Percentiles rank a stretch among this genome's conserved stretches.
These are phyloP conservation scores for Drosophila repleta DNA, from an alignment of 1,140 invertebrate species.

Conservation along the genomic window DNA sequence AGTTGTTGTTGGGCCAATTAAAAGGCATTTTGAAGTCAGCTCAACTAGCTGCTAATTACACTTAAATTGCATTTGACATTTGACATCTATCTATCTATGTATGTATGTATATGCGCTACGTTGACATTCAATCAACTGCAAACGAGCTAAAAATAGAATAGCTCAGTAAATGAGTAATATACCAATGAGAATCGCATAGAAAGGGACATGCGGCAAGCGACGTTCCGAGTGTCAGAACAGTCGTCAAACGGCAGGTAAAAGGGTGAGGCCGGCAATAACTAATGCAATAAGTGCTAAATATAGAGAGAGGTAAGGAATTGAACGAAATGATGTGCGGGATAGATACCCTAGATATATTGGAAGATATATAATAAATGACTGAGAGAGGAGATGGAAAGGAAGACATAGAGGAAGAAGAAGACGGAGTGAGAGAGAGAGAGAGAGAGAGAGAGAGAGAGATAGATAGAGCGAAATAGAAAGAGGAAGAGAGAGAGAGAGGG, in stretches of 20 bases:
- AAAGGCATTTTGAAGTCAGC: slow-evolving; percentile 36
- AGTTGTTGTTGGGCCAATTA: slow-evolving; percentile 21
- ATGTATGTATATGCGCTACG: slow-evolving; percentile 15
- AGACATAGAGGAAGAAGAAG: neutral
- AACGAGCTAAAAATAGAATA: slow-evolving; percentile 42
- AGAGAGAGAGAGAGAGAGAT: neutral
- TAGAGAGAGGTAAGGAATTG: neutral
- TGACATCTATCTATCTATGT: slow-evolving; percentile 23
- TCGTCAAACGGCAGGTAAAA: neutral
- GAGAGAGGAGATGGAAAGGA: neutral
- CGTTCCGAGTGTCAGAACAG: neutral
- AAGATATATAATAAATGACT: too few relatives aligned
- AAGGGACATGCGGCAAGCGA: neutral
- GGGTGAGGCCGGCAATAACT: neutral
- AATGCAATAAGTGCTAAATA: neutral
- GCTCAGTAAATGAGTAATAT: slow-evolving; percentile 22
- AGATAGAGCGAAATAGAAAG: neutral
- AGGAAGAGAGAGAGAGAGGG: too few relatives aligned
- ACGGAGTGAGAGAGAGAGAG: neutral
- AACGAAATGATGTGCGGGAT: too few relatives aligned
- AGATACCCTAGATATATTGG: too few relatives aligned
- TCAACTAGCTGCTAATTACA: slow-evolving; percentile 58
- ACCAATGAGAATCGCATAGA: neutral
- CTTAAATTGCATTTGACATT: slow-evolving; percentile 65
- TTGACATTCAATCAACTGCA: slow-evolving; percentile 46